Conservation (phyloP, 1,140 invertebrate genomes). For the Sycophila sp. region DNA sequence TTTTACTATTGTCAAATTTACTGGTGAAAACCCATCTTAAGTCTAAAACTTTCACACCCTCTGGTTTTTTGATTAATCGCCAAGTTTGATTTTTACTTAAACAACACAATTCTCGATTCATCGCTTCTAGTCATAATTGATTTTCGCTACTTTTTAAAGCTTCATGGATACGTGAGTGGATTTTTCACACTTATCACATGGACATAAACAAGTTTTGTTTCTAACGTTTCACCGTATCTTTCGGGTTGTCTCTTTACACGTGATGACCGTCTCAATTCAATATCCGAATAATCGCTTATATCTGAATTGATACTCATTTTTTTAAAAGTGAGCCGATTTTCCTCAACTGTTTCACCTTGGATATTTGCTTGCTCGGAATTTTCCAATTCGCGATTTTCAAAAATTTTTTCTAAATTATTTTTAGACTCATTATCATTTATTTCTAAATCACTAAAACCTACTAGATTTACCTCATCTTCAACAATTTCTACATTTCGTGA, state of each 20-base stretch:
- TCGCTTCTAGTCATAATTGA: constrained; percentile 27
- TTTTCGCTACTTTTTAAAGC: constrained; percentile 24
- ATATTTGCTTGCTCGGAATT: constrained; percentile 32
- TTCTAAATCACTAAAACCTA: background rate
- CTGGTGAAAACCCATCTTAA: constrained; percentile 42
- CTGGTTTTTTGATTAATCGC: constrained; percentile 31
- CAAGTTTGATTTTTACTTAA: constrained; percentile 41
- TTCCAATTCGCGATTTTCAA: too few species aligned
- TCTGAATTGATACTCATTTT: constrained; percentile 20
- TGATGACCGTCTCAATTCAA: background rate
- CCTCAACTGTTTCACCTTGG: constrained; percentile 26
- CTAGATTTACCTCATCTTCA: background rate
- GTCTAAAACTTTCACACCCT: constrained; percentile 35
- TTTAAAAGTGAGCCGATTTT: background rate
- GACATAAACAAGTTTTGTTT: constrained; percentile 1
- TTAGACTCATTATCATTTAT: background rate
- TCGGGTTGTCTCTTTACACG: background rate
- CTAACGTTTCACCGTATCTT: background rate
- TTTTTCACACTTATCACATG: constrained; percentile 11
- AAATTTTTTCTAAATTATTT: background rate
- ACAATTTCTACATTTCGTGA: background rate
- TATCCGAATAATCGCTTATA: constrained; percentile 26
- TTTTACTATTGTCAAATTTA: constrained; percentile 40
- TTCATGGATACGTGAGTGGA: constrained; percentile 13
- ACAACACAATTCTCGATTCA: constrained; percentile 33